Evolutionary conservation across 2,797 vertebrate species (phyloP).

Genomic region (Enoplosus armatus): DNA sequence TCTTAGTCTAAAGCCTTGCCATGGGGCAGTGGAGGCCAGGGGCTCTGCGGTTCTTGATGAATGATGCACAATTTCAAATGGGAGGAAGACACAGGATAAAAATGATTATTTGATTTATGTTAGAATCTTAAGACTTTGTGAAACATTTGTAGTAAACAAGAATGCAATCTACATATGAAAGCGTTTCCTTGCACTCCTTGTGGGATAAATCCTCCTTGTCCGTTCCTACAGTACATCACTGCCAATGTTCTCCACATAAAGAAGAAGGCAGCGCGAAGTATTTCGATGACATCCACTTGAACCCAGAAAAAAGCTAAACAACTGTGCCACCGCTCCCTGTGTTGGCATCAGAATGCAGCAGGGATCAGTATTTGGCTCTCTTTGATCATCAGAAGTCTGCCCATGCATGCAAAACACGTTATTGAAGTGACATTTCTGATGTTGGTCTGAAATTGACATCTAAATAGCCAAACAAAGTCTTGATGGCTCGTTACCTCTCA

Average conservation of each 20-base stretch:
- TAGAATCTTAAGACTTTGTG: conserved; percentile 49
- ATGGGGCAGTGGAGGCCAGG: neutral
- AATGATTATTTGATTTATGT: conserved; percentile 49
- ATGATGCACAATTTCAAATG: conserved; percentile 12
- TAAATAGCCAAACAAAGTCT: conserved; percentile 38
- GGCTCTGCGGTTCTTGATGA: neutral
- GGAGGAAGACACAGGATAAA: neutral
- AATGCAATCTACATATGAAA: conserved; percentile 74
- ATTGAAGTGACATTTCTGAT: conserved; percentile 62
- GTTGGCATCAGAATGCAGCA: conserved; percentile 39
- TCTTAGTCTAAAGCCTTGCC: conserved; percentile 25
- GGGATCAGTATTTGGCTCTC: conserved; percentile 45
- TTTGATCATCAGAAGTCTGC: conserved; percentile 66
- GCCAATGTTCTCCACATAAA: conserved; percentile 26
- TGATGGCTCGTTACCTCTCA: conserved; percentile 42
- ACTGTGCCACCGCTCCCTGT: conserved; percentile 18
- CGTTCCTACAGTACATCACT: conserved; percentile 26
- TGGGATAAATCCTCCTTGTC: conserved; percentile 51
- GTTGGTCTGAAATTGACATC: conserved; percentile 48
- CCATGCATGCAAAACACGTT: conserved; percentile 34
- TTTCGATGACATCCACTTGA: conserved; percentile 53
- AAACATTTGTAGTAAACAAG: conserved; percentile 63
- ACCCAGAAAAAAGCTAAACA: conserved; percentile 48
- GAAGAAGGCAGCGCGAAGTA: conserved; percentile 31
- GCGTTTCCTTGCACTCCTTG: conserved; percentile 16